phyloP scores from a whole-genome alignment of 2,113 vertebrate genomes.

The Carollia perspicillata region DNA sequence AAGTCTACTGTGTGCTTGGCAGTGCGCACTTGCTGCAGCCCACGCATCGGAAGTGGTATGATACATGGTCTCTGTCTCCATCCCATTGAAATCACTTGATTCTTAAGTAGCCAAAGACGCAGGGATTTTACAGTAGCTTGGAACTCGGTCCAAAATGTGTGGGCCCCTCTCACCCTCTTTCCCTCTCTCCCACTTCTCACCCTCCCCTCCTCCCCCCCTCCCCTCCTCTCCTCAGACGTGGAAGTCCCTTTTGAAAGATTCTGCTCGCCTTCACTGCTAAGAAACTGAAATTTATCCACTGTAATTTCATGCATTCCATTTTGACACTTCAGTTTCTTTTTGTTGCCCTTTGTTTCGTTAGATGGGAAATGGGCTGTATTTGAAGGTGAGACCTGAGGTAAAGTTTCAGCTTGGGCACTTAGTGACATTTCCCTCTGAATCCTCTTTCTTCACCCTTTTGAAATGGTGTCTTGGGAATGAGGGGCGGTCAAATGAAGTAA shows the following conservation, averaged over 20 bases:
- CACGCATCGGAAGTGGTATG: background rate
- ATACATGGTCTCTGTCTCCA: background rate
- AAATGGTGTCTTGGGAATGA: background rate
- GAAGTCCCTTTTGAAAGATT: background rate
- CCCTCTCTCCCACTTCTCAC: background rate
- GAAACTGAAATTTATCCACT: background rate
- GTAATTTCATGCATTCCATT: background rate
- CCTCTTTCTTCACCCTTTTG: background rate
- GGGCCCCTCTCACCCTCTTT: background rate
- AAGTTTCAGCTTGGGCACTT: background rate
- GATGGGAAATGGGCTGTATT: background rate
- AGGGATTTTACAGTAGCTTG: background rate
- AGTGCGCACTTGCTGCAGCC: background rate
- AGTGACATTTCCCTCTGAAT: background rate
- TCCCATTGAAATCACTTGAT: slow-evolving; percentile 10
- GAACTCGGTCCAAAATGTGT: background rate
- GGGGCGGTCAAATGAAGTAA: background rate
- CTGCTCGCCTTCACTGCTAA: background rate
- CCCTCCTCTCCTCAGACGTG: background rate
- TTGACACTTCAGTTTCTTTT: background rate
- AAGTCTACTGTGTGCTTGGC: background rate
- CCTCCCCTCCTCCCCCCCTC: too few species aligned
- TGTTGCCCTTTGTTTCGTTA: background rate
- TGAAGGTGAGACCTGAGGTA: background rate
- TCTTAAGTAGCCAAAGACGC: background rate